A percentile compares a stretch with the other conserved stretches of the same genome.
Conservation (phyloP, 2,113 vertebrate species). For the Gopherus evgoodei region DNA sequence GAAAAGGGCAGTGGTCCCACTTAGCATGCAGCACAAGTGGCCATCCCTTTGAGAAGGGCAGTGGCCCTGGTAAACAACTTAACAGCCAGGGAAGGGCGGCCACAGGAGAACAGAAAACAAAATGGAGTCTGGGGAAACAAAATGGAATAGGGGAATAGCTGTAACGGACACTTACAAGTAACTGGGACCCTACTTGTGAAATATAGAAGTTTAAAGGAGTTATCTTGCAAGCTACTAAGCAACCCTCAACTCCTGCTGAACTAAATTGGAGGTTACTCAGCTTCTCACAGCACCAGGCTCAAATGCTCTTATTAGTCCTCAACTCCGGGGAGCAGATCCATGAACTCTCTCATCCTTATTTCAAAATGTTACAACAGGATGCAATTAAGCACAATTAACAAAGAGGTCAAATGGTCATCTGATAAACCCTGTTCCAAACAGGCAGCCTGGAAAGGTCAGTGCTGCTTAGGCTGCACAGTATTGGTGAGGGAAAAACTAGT, state of each 20-base stretch:
- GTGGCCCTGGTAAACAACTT: too few species aligned
- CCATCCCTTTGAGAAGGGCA: too few species aligned
- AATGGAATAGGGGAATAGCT: too few species aligned
- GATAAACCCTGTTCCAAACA: constrained; percentile 80
- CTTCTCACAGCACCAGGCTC: constrained; percentile 13
- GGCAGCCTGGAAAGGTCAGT: constrained; percentile 76
- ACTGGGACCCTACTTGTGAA: neutral
- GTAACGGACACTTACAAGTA: neutral
- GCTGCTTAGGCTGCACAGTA: constrained; percentile 77
- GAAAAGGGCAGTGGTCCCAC: too few species aligned
- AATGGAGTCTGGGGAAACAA: too few species aligned
- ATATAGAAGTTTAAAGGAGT: neutral
- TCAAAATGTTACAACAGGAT: constrained; percentile 87
- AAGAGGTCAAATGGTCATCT: constrained; percentile 87
- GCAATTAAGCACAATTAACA: constrained; percentile 90
- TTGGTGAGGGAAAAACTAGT: constrained; percentile 61
- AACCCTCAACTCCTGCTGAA: neutral
- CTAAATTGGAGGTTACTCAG: constrained; percentile 1
- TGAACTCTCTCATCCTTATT: constrained; percentile 73
- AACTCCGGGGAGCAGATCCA: constrained; percentile 47
- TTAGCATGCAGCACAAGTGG: too few species aligned
- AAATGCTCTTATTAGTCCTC: neutral
- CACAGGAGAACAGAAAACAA: too few species aligned
- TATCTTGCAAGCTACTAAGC: neutral
- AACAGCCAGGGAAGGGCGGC: too few species aligned